Evolutionary conservation across 2,888 invertebrate species (phyloP).

Genomic region (Cheilosia grossa): DNA sequence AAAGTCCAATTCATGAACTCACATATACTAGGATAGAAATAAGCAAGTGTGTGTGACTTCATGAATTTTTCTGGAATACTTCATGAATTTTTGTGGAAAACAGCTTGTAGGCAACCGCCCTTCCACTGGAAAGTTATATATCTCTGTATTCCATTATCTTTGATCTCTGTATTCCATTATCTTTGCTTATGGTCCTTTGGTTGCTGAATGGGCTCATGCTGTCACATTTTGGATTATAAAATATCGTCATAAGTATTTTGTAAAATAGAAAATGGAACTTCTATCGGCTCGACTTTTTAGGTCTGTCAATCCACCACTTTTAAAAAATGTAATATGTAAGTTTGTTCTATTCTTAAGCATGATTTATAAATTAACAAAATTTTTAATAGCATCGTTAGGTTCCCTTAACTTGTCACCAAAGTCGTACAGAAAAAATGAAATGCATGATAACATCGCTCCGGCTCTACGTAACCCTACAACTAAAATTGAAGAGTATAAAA

Average conservation of each 20-base stretch:
- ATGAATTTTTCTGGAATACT: too few relatives aligned
- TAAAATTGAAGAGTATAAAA: conserved; percentile 75
- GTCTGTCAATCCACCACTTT: conserved; percentile 7
- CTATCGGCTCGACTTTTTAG: conserved; percentile 9
- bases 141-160: too few relatives aligned
- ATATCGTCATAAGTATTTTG: not conserved
- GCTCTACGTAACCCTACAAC: not conserved
- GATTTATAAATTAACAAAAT: not conserved
- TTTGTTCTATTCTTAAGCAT: not conserved
- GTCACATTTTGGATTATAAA: too few relatives aligned
- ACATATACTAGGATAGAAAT: too few relatives aligned
- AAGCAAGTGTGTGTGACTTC: too few relatives aligned
- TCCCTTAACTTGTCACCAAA: conserved; percentile 25
- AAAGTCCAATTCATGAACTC: too few relatives aligned
- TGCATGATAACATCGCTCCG: not conserved
- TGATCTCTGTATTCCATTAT: too few relatives aligned
- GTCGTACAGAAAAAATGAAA: not conserved
- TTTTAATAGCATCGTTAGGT: conserved; percentile 21
- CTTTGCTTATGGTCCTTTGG: too few relatives aligned
- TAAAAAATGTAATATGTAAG: conserved; percentile 37
- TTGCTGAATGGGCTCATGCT: too few relatives aligned
- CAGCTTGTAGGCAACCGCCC: too few relatives aligned
- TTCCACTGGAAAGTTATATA: too few relatives aligned
- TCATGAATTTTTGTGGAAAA: too few relatives aligned
- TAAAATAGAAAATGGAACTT: conserved; percentile 29